Evolutionary conservation across 2,888 invertebrate genomes (phyloP), one percentile per base, ranked within the genome.

Genomic region (Boloria selene): DNA sequence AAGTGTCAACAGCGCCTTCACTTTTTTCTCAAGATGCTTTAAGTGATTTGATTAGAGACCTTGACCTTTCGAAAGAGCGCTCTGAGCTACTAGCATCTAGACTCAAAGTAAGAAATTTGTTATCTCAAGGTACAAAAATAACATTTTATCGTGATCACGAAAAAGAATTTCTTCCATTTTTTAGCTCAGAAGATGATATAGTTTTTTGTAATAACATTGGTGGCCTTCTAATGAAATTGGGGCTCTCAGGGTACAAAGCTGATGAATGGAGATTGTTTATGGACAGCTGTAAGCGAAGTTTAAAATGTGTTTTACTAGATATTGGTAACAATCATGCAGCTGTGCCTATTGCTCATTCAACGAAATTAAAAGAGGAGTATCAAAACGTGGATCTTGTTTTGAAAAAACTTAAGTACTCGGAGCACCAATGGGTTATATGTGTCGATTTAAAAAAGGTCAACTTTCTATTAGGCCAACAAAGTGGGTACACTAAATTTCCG

Each of bases 381-480:
- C 16, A 17, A 52, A 61, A 53, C 47, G 44, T 68, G 47, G 49
- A 58, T 58, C 42, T 52, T 17, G 61, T 68, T 64, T 22, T 68
- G 62, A 49, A 69, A 50, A 61, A 66, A 64, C 59, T 65, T 42
- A 56, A 58, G 26, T 60, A 64, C 52, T 6, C 31, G 13, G 67
- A 70, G 3, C 70, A 67, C 44, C 44, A 67, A 1, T 64, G 64
- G 64, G 14, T 59, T 5, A 68, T 68, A 53, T 64, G 70, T 61
- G 65, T 69, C 0, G 67, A 65, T 65, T 17, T 69, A 18, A 67
- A 69, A 65, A 69, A 56, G 69, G 61, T 69, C n/a, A 69, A 62
- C 14, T 54, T 53, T 62, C 31, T 61, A 10, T 31, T 54, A 14
- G 54, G 54, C 3, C 53, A 62, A 31, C 61, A 62, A 47, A 5